phyloP scores from a whole-genome alignment of 2,797 vertebrate genomes.

The Micromesistius poutassou region DNA sequence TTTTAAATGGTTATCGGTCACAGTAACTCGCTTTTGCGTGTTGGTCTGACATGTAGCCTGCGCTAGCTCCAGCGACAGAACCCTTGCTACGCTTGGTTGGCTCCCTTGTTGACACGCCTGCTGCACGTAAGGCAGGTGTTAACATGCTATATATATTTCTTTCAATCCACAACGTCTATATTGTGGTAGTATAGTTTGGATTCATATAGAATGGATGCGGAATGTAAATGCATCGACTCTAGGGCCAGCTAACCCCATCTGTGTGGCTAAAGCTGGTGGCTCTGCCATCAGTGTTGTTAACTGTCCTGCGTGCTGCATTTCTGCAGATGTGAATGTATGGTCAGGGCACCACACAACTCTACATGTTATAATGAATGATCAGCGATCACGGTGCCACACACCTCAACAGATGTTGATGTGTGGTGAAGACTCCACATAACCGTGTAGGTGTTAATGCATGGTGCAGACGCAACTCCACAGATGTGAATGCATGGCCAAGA shows the following conservation, averaged over 20 bases:
- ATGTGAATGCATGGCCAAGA: not conserved
- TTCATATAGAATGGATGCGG: not conserved
- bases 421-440: too few species aligned
- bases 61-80: not conserved
- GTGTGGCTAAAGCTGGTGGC: not conserved
- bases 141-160: not conserved
- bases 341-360: not conserved
- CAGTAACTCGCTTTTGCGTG: not conserved
- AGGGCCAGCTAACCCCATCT: not conserved
- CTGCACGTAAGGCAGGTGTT: not conserved
- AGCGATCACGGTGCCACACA: not conserved
- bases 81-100: slow-evolving; percentile 21
- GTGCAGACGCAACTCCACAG: not conserved
- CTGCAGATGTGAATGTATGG: not conserved
- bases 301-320: not conserved
- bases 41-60: not conserved
- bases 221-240: not conserved
- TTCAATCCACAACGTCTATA: not conserved
- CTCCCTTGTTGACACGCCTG: slow-evolving; percentile 47
- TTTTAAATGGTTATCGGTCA: too few species aligned
- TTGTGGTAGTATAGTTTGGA: not conserved
- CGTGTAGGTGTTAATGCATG: not conserved
- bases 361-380: not conserved
- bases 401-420: not conserved
- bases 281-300: not conserved